phyloP scores from a whole-genome alignment of 1,140 invertebrate genomes.

The Drosophila repletoides region DNA sequence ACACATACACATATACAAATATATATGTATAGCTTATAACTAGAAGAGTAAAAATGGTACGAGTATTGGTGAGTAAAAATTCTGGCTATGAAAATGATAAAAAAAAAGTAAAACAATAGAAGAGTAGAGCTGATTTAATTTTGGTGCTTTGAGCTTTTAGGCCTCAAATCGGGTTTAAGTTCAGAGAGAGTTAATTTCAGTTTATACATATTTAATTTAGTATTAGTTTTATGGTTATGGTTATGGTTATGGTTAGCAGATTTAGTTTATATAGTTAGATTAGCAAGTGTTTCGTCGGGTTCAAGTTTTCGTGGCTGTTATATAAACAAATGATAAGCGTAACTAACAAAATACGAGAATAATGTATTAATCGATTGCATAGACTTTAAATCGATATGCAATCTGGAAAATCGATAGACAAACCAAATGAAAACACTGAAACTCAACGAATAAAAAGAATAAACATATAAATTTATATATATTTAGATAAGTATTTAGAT shows the following conservation, averaged over 20 bases:
- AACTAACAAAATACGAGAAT: constrained; percentile 44
- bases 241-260: too few species aligned
- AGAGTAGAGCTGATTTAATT: constrained; percentile 28
- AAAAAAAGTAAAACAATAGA: constrained; percentile 18
- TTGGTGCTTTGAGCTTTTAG: constrained; percentile 25
- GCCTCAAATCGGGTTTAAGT: constrained; percentile 11
- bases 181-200: constrained; percentile 39
- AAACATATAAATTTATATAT: constrained; percentile 32
- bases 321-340: constrained; percentile 66
- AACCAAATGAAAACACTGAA: constrained; percentile 47
- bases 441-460: constrained; percentile 39
- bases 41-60: too few species aligned
- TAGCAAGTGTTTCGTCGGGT: constrained; percentile 82
- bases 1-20: too few species aligned
- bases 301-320: constrained; percentile 72
- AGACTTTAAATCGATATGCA: constrained; percentile 30
- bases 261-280: constrained; percentile 59
- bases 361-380: constrained; percentile 17
- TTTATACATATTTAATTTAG: constrained; percentile 33
- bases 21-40: too few species aligned
- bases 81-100: constrained; percentile 60
- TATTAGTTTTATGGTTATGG: constrained; percentile 38
- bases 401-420: constrained; percentile 5
- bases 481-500: constrained; percentile 35
- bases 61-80: too few species aligned